Evolutionary conservation across 2,113 vertebrate species (phyloP), one percentile per base, ranked within the genome.

Genomic region (Scatophagus argus): DNA sequence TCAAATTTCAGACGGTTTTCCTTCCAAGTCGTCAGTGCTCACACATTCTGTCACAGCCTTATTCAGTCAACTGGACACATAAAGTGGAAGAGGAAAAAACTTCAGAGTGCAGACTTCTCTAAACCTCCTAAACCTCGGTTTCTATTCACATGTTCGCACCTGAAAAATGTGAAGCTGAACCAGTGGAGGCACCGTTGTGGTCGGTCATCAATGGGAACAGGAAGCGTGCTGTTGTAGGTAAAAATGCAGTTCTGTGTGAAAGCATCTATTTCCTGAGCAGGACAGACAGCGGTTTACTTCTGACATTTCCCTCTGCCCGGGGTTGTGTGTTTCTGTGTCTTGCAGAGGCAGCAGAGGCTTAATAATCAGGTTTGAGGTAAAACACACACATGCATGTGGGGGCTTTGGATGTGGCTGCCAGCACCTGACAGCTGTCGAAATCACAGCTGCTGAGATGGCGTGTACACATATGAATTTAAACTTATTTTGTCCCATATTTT

Each of bases 381-480:
- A 51, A 36, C 81, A 14, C 5, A 3, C 11, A 38, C 8, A n/a
- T n/a, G n/a, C n/a, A n/a, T n/a, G n/a, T n/a, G n/a, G n/a, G n/a
- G n/a, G n/a, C n/a, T n/a, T n/a, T n/a, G n/a, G n/a, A n/a, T n/a
- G n/a, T n/a, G n/a, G n/a, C n/a, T n/a, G n/a, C n/a, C n/a, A n/a
- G 54, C 70, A 81, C 56, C 72, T 81, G 77, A 31, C 83, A 83
- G 70, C 44, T 65, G 65, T 31, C 17, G 23, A 58, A 78, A 75
- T 59, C 19, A 52, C 25, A 60, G 27, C 16, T 61, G 54, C 4
- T 31, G 17, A 31, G n/a, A 19, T 6, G 1, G 11, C 0, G 25
- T 16, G 74, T 27, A 11, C 2, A 41, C 16, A 1, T 8, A 14
- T n/a, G n/a, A 5, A n/a, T 8, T 34, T 8, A 1, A 23, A 44